A percentile compares a stretch with the other conserved stretches of the same genome.
These are phyloP conservation scores for Aspiorhynchus laticeps DNA, from an alignment of 2,113 vertebrate genomes.

Conservation along the genomic window DNA sequence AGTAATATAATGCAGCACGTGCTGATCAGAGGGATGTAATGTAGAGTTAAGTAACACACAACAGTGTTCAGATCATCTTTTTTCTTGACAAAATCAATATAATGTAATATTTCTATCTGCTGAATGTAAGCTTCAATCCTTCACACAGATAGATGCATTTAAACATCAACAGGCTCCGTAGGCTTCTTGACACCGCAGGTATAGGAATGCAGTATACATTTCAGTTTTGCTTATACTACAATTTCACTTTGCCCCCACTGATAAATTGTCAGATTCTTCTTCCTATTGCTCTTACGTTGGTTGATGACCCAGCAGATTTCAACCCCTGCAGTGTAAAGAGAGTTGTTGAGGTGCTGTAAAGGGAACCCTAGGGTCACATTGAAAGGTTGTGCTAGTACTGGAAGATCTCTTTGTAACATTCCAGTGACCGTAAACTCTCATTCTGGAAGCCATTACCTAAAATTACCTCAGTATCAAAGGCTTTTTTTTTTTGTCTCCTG, in stretches of 20 bases:
- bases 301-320: slow-evolving; percentile 36
- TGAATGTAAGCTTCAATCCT: no score
- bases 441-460: slow-evolving; percentile 73
- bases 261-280: slow-evolving; percentile 24
- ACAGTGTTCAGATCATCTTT: no score
- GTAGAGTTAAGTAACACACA: no score
- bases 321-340: neutral
- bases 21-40: no score
- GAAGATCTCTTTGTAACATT: slow-evolving; percentile 61
- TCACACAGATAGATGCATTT: slow-evolving; percentile 2
- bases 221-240: slow-evolving; percentile 32
- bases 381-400: slow-evolving; percentile 23
- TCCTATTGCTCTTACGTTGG: neutral
- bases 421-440: slow-evolving; percentile 59
- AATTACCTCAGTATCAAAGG: slow-evolving; percentile 65
- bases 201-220: slow-evolving; percentile 5
- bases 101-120: no score
- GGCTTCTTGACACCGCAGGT: slow-evolving; percentile 31
- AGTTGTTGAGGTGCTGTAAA: slow-evolving; percentile 23
- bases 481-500: slow-evolving; percentile 20
- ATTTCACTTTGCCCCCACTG: slow-evolving; percentile 13
- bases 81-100: no score
- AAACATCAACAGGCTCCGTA: slow-evolving; percentile 14
- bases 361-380: slow-evolving; percentile 40
- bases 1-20: no score